Percentiles rank a stretch among this genome's conserved stretches.
phyloP scores from a whole-genome alignment of 2,113 vertebrate genomes.

The Epinephelus moara region DNA sequence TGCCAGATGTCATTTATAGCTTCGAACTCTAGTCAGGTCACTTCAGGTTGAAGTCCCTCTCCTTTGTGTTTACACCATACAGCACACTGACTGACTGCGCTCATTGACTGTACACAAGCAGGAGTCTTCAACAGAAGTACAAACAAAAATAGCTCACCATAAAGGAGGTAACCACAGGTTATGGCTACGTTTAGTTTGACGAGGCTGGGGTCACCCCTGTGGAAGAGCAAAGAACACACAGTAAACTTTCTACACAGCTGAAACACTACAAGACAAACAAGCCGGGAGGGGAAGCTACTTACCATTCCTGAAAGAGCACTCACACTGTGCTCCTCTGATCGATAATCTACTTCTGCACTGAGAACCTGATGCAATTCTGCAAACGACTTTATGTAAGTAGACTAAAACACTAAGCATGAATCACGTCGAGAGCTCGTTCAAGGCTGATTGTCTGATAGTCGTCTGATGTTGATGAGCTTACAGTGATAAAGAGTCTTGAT shows the following conservation, averaged over 20 bases:
- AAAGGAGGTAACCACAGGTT: constrained; percentile 88
- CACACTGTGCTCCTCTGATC: background rate
- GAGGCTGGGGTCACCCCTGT: constrained; percentile 88
- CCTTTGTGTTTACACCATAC: background rate
- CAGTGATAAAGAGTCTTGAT: background rate
- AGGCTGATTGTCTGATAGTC: constrained; percentile 14
- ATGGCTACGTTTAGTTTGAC: constrained; percentile 89
- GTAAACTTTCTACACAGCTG: constrained; percentile 6
- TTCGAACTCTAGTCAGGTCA: background rate
- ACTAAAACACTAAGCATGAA: background rate
- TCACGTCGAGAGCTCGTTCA: constrained; percentile 4
- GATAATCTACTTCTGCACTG: background rate
- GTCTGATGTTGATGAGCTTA: constrained; percentile 12
- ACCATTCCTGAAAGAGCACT: background rate
- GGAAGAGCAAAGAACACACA: constrained; percentile 54
- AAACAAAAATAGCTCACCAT: constrained; percentile 76
- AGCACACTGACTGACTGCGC: background rate
- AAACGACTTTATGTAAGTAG: background rate
- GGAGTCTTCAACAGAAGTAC: background rate
- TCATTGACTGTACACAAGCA: background rate
- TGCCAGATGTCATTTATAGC: background rate
- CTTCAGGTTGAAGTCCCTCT: background rate
- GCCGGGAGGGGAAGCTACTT: background rate
- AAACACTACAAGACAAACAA: constrained; percentile 5
- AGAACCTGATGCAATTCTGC: background rate